Conservation (phyloP, 2,888 invertebrate genomes). For the Plebejus melissa region DNA sequence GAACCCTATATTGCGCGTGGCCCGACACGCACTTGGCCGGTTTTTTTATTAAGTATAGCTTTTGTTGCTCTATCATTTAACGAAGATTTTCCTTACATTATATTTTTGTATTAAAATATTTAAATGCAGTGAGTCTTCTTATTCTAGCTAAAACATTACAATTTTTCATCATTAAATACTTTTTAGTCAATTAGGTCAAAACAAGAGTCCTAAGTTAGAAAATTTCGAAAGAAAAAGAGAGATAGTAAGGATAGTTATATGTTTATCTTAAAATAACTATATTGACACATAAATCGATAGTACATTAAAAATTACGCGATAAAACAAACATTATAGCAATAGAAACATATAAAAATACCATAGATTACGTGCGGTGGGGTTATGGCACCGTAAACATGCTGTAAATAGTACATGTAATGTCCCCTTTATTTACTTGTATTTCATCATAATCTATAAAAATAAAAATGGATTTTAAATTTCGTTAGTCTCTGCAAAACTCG, state of each 20-base stretch:
- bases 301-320: slow-evolving; percentile 19
- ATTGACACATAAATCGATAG: slow-evolving; percentile 23
- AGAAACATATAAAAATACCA: slow-evolving; percentile 23
- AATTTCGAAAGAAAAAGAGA: not conserved
- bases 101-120: not conserved
- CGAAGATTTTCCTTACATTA: not conserved
- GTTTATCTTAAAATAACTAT: not conserved
- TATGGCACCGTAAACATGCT: slow-evolving; percentile 10
- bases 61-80: not conserved
- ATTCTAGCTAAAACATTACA: no score
- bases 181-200: no score
- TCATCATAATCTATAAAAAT: not conserved
- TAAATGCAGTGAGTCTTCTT: no score
- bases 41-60: no score
- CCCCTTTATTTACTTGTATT: slow-evolving; percentile 44
- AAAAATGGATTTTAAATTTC: no score
- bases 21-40: no score
- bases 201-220: not conserved
- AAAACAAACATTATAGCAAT: slow-evolving; percentile 26
- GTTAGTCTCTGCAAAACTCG: no score
- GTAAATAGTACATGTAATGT: slow-evolving; percentile 35
- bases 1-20: no score
- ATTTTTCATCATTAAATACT: no score
- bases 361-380: slow-evolving; percentile 15
- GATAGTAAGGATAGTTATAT: not conserved